phyloP scores from a whole-genome alignment of 2,113 vertebrate genomes.

The Callopanchax toddi region DNA sequence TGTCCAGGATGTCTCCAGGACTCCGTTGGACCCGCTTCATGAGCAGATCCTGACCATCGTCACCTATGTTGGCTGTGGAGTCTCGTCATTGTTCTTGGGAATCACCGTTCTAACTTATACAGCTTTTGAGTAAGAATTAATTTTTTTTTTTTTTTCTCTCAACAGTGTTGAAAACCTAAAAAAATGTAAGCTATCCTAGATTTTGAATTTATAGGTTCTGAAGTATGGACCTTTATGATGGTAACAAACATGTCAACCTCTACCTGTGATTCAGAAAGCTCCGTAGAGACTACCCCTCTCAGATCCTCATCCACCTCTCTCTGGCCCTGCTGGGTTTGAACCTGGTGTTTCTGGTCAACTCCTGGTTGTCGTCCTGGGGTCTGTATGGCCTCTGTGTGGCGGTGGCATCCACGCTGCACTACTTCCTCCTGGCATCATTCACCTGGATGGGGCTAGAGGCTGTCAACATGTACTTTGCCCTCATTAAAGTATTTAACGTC shows the following conservation, averaged over 20 bases:
- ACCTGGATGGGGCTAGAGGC: slow-evolving; percentile 92
- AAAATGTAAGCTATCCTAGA: too few relatives aligned
- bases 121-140: slow-evolving; percentile 83
- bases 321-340: slow-evolving; percentile 86
- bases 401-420: slow-evolving; percentile 80
- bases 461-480: slow-evolving; percentile 88
- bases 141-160: not conserved
- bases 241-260: too few relatives aligned
- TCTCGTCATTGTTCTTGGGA: slow-evolving; percentile 88
- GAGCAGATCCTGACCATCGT: slow-evolving; percentile 83
- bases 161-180: not conserved
- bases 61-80: slow-evolving; percentile 85
- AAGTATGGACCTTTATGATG: too few relatives aligned
- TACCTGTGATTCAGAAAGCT: slow-evolving; percentile 79
- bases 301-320: slow-evolving; percentile 90
- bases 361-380: slow-evolving; percentile 85
- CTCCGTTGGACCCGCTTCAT: slow-evolving; percentile 67
- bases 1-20: slow-evolving; percentile 83
- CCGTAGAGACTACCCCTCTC: slow-evolving; percentile 85
- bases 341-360: slow-evolving; percentile 84
- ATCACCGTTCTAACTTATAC: slow-evolving; percentile 85
- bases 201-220: too few relatives aligned
- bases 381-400: slow-evolving; percentile 78
- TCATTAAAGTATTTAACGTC: slow-evolving; percentile 91
- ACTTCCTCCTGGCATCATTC: slow-evolving; percentile 89